A percentile compares a stretch with the other conserved stretches of the same genome.
These are phyloP conservation scores for Zaprionus africanus DNA, from an alignment of 1,140 invertebrate species.

Conservation along the genomic window DNA sequence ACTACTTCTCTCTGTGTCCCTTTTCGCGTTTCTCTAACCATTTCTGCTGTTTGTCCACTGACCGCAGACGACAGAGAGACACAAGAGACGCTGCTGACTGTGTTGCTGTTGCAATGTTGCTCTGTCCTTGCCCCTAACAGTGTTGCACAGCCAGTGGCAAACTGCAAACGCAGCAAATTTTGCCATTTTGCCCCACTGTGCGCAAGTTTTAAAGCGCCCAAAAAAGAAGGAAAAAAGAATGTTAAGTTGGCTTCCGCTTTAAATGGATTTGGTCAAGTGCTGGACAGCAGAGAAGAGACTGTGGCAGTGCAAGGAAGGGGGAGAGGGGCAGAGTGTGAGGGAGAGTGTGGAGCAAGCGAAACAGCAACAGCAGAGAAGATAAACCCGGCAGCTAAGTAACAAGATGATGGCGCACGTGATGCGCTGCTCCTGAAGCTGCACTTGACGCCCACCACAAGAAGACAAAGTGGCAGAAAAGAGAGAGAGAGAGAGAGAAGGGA, in stretches of 20 bases:
- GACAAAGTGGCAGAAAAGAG: not conserved
- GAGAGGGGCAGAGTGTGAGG: not conserved
- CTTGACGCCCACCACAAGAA: constrained; percentile 14
- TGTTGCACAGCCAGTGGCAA: not conserved
- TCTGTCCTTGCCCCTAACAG: not conserved
- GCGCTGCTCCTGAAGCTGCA: constrained; percentile 42
- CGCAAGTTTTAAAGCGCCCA: constrained; percentile 21
- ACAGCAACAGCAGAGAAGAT: constrained; percentile 38
- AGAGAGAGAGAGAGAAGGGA: not conserved
- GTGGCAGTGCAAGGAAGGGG: not conserved
- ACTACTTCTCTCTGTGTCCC: constrained; percentile 1
- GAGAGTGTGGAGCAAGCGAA: not conserved
- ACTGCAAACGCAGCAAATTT: not conserved
- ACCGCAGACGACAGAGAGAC: constrained; percentile 31
- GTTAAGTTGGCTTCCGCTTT: constrained; percentile 37
- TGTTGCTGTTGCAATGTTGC: constrained; percentile 22
- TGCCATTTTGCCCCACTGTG: constrained; percentile 14
- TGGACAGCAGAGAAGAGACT: constrained; percentile 10
- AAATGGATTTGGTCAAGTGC: constrained; percentile 54
- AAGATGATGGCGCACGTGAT: constrained; percentile 53
- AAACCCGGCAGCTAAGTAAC: constrained; percentile 48
- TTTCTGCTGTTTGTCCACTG: constrained; percentile 44
- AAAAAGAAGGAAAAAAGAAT: not conserved
- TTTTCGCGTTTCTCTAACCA: constrained; percentile 26
- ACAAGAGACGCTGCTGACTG: constrained; percentile 2